A percentile compares a stretch with the other conserved stretches of the same genome.
phyloP scores from a whole-genome alignment of 2,888 invertebrate genomes.

The Venustoraphidia nigricollis region DNA sequence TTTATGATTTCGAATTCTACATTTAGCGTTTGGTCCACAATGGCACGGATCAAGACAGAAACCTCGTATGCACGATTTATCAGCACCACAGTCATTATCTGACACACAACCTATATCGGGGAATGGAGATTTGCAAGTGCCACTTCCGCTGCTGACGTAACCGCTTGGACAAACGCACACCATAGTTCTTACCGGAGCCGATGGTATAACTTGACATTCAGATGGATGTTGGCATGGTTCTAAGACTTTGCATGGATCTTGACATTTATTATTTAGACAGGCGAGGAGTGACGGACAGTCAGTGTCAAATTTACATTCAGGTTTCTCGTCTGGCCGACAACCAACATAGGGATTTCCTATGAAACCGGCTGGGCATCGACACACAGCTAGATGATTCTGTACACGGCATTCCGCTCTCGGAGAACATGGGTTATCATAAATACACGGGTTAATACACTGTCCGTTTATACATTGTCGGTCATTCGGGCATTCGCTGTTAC shows the following conservation, averaged over 20 bases:
- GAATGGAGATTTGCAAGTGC: slow-evolving; percentile 60
- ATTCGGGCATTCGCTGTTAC: slow-evolving; percentile 74
- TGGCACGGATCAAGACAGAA: slow-evolving; percentile 73
- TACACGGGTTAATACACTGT: slow-evolving; percentile 73
- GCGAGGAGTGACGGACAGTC: slow-evolving; percentile 70
- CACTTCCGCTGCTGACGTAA: slow-evolving; percentile 69
- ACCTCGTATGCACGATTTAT: slow-evolving; percentile 65
- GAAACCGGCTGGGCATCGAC: slow-evolving; percentile 64
- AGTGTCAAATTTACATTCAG: slow-evolving; percentile 64
- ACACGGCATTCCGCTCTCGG: slow-evolving; percentile 64
- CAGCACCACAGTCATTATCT: slow-evolving; percentile 62
- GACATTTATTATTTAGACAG: slow-evolving; percentile 68
- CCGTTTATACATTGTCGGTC: slow-evolving; percentile 75
- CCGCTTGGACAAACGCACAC: slow-evolving; percentile 81
- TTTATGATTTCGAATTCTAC: slow-evolving; percentile 70
- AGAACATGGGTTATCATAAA: slow-evolving; percentile 61
- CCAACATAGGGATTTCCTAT: slow-evolving; percentile 70
- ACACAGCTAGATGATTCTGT: slow-evolving; percentile 69
- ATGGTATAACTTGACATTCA: slow-evolving; percentile 64
- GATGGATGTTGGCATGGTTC: slow-evolving; percentile 70
- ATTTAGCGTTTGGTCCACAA: slow-evolving; percentile 73
- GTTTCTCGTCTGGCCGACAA: slow-evolving; percentile 54
- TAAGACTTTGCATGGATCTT: slow-evolving; percentile 63
- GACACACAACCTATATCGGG: slow-evolving; percentile 48
- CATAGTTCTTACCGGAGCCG: slow-evolving; percentile 75